Conservation (phyloP, 2,797 vertebrate species). For the Tauraco hartlaubi region DNA sequence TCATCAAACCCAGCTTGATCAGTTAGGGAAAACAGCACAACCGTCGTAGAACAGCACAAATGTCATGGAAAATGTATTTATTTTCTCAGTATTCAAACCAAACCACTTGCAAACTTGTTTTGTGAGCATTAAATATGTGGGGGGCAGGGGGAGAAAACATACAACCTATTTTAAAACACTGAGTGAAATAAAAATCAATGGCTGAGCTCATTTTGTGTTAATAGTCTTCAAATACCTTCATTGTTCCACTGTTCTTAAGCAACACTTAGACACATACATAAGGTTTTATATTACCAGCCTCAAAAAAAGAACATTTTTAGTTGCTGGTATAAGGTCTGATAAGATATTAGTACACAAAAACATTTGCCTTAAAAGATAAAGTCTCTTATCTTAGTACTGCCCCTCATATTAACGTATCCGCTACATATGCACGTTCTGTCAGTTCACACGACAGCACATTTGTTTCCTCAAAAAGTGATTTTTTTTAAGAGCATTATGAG, state of each 20-base stretch:
- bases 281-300: neutral
- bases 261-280: neutral
- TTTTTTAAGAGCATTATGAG: neutral
- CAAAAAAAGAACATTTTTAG: neutral
- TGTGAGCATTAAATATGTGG: neutral
- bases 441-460: neutral
- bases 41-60: neutral
- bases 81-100: neutral
- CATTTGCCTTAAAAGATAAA: neutral
- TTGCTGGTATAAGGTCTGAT: neutral
- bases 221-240: slow-evolving; percentile 57
- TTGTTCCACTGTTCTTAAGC: slow-evolving; percentile 51
- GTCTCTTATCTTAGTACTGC: neutral
- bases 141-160: neutral
- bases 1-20: neutral
- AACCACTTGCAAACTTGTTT: neutral
- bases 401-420: neutral
- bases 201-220: slow-evolving; percentile 49
- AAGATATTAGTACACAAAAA: slow-evolving; percentile 15
- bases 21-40: neutral
- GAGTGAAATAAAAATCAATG: slow-evolving; percentile 76
- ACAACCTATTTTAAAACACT: slow-evolving; percentile 48
- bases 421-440: neutral
- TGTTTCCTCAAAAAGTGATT: neutral
- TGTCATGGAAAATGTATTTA: neutral